A percentile compares a stretch with the other conserved stretches of the same genome.
phyloP scores from a whole-genome alignment of 2,888 invertebrate genomes.

The Aradus depressus region DNA sequence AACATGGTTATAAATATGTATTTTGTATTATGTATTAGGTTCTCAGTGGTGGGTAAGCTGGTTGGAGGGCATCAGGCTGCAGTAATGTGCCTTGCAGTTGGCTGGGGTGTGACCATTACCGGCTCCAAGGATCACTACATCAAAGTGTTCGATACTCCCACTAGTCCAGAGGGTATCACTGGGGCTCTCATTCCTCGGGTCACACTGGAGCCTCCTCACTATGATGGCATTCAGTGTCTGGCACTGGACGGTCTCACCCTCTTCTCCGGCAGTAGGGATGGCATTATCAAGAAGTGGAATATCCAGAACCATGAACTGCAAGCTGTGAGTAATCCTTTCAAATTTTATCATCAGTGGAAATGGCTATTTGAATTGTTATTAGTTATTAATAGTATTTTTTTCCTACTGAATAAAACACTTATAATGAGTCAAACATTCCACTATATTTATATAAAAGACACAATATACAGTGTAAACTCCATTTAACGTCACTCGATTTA shows the following conservation, averaged over 20 bases:
- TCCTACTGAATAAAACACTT: too few species aligned
- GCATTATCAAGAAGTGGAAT: constrained; percentile 77
- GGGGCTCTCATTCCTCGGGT: constrained; percentile 47
- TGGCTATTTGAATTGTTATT: constrained; percentile 4
- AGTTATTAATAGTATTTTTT: too few species aligned
- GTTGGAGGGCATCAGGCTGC: constrained; percentile 72
- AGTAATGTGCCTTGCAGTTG: constrained; percentile 67
- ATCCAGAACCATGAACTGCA: constrained; percentile 47
- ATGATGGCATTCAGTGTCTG: constrained; percentile 77
- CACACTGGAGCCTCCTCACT: constrained; percentile 72
- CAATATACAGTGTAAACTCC: too few species aligned
- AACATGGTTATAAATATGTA: background rate
- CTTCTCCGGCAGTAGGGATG: constrained; percentile 76
- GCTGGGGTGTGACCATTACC: constrained; percentile 57
- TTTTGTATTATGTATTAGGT: constrained; percentile 37
- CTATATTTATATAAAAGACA: too few species aligned
- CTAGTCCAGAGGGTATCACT: constrained; percentile 35
- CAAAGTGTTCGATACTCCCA: constrained; percentile 43
- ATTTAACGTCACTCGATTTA: too few species aligned
- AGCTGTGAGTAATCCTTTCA: constrained; percentile 38
- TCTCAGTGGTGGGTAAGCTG: constrained; percentile 58
- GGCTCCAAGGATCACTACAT: constrained; percentile 81
- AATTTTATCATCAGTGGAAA: background rate
- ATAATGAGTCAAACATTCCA: too few species aligned
- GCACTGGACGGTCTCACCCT: constrained; percentile 53